Conservation (phyloP, 2,113 vertebrate species). For the Vicugna pacos region DNA sequence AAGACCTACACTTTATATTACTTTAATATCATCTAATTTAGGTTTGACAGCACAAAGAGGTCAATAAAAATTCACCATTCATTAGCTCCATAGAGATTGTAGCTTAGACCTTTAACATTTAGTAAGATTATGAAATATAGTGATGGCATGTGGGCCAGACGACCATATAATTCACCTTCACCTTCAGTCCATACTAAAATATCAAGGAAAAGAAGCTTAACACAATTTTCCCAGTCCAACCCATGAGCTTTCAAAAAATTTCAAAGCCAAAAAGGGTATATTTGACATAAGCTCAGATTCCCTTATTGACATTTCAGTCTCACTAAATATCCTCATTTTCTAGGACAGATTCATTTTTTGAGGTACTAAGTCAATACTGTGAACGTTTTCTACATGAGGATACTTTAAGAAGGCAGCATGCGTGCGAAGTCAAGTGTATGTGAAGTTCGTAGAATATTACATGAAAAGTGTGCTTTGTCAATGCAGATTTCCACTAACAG, state of each 20-base stretch:
- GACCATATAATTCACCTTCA: background rate
- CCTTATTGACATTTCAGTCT: no score
- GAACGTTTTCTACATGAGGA: background rate
- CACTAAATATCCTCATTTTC: no score
- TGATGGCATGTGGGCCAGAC: background rate
- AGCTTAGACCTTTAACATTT: slow-evolving; percentile 3
- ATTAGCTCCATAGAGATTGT: background rate
- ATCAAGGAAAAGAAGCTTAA: background rate
- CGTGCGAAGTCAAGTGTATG: background rate
- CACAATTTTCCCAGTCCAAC: background rate
- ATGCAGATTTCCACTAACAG: slow-evolving; percentile 55
- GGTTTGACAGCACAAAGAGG: background rate
- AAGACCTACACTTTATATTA: background rate
- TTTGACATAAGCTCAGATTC: no score
- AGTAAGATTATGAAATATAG: background rate
- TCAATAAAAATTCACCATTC: background rate
- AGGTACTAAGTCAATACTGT: background rate
- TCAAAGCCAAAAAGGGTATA: background rate
- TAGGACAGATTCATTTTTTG: background rate
- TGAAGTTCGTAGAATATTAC: slow-evolving; percentile 19
- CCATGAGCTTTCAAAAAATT: slow-evolving; percentile 4
- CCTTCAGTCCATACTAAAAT: background rate
- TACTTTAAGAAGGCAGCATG: slow-evolving; percentile 4
- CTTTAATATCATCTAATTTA: background rate
- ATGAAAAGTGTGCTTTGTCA: background rate